phyloP scores from a whole-genome alignment of 1,140 invertebrate genomes.

The Choristoneura fumiferana region DNA sequence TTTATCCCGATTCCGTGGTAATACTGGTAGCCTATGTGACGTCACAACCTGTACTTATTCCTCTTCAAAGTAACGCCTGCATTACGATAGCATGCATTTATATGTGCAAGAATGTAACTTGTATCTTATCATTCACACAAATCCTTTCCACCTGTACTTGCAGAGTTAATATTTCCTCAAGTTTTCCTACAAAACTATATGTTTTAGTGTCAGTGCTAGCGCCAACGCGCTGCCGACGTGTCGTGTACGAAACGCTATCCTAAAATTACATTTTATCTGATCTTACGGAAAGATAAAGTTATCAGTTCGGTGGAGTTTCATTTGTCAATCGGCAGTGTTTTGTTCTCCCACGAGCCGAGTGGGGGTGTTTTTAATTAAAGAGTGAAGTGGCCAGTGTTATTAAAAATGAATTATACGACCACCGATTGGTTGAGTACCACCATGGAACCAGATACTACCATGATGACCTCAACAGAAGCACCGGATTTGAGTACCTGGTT shows the following conservation, averaged over 20 bases:
- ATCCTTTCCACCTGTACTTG: neutral
- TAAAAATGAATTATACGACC: conserved; percentile 7
- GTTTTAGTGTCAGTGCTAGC: neutral
- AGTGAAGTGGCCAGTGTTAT: neutral
- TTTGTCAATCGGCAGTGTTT: conserved; percentile 2
- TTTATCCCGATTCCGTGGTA: too few relatives aligned
- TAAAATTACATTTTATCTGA: conserved; percentile 13
- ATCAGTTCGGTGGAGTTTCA: neutral
- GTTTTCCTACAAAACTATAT: conserved; percentile 6
- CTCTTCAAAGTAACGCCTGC: too few relatives aligned
- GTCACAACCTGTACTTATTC: too few relatives aligned
- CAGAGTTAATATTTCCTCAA: conserved; percentile 1
- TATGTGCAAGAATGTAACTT: too few relatives aligned
- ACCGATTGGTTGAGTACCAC: conserved; percentile 12
- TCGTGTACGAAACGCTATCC: neutral
- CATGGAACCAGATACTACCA: neutral
- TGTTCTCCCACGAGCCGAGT: conserved; percentile 2
- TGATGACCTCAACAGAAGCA: conserved; percentile 21
- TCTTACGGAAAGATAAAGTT: conserved; percentile 7
- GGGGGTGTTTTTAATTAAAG: neutral
- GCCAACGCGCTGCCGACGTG: neutral
- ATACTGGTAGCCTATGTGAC: too few relatives aligned
- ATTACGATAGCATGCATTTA: too few relatives aligned
- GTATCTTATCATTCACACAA: too few relatives aligned
- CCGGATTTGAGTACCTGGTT: conserved; percentile 48